A percentile compares a stretch with the other conserved stretches of the same genome.
Evolutionary conservation across 2,888 invertebrate species (phyloP).

Genomic region (Mimachlamys varia): DNA sequence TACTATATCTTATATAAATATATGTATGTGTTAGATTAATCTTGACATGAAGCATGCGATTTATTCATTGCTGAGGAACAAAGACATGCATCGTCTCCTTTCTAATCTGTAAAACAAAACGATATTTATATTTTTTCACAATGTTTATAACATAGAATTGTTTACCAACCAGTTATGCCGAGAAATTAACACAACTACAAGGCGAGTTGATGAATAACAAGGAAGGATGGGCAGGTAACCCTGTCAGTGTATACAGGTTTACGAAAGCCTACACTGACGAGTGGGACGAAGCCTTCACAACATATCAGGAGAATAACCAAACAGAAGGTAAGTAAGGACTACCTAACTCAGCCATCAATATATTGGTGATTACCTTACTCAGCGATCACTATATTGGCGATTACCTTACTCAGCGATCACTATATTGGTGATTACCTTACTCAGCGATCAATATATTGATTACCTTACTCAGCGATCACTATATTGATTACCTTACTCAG

Average conservation of each 20-base stretch:
- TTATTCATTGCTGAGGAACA: neutral
- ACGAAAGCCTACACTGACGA: neutral
- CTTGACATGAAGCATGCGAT: neutral
- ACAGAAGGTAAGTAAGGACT: neutral
- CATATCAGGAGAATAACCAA: neutral
- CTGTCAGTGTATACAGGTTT: neutral
- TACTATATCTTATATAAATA: too few species aligned
- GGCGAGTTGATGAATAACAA: neutral
- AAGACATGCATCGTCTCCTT: neutral
- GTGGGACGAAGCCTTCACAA: neutral
- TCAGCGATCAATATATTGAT: neutral
- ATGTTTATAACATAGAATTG: neutral
- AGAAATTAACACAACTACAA: neutral
- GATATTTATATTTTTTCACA: neutral
- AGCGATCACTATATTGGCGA: too few species aligned
- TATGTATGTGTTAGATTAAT: neutral
- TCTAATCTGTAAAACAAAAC: neutral
- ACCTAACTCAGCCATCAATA: neutral
- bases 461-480: too few species aligned
- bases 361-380: too few species aligned
- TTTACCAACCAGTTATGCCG: neutral
- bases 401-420: too few species aligned
- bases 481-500: too few species aligned
- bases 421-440: neutral
- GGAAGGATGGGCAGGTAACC: neutral